Conservation (phyloP, 2,113 vertebrate species). For the Tapirus terrestris region DNA sequence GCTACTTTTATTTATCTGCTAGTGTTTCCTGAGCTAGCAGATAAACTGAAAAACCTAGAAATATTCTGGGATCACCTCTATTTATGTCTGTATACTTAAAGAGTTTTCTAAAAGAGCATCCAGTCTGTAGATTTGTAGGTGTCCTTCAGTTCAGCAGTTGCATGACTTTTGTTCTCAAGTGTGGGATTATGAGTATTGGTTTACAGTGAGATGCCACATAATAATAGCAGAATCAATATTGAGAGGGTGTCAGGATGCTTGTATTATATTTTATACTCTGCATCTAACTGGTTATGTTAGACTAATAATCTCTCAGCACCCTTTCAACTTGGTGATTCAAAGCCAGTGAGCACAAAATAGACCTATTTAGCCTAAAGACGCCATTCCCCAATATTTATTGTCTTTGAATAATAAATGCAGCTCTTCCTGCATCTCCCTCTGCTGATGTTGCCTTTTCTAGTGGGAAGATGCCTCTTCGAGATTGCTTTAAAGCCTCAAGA, state of each 20-base stretch:
- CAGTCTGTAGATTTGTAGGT: background rate
- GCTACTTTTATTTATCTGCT: background rate
- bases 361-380: background rate
- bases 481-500: conserved; percentile 7
- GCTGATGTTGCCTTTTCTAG: background rate
- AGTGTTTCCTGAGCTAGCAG: background rate
- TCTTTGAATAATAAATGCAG: conserved; percentile 57
- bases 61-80: background rate
- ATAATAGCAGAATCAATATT: background rate
- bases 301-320: background rate
- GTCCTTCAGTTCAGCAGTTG: background rate
- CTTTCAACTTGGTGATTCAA: conserved; percentile 13
- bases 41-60: background rate
- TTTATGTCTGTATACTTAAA: background rate
- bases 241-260: background rate
- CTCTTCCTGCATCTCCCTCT: background rate
- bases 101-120: background rate
- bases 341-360: background rate
- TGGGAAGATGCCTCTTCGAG: background rate
- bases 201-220: background rate
- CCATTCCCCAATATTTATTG: background rate
- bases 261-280: background rate
- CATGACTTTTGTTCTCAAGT: background rate
- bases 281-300: conserved; percentile 35
- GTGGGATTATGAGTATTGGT: background rate